Evolutionary conservation across 2,113 vertebrate genomes (phyloP).

Genomic region (Suricata suricatta): DNA sequence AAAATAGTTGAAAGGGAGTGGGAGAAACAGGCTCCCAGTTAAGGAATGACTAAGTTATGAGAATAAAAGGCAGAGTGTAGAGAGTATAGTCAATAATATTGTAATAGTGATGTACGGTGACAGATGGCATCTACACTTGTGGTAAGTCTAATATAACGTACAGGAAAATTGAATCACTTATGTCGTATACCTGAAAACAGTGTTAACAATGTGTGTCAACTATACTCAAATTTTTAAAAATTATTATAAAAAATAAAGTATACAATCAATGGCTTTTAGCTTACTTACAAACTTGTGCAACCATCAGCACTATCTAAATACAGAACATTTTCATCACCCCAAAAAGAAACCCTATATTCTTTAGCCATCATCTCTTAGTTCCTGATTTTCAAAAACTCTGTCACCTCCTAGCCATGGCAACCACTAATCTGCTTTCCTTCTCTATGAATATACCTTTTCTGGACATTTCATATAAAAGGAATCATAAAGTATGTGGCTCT

Average conservation of each 20-base stretch:
- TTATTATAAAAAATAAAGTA: not conserved
- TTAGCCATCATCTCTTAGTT: not conserved
- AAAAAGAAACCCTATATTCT: not conserved
- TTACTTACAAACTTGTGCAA: not conserved
- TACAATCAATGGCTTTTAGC: not conserved
- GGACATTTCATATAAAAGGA: slow-evolving; percentile 19
- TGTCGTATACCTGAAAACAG: not conserved
- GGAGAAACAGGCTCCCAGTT: not conserved
- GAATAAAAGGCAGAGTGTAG: not conserved
- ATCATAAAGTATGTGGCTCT: not conserved
- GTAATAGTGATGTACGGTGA: not conserved
- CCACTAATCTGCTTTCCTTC: not conserved
- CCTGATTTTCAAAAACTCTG: not conserved
- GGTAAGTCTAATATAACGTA: not conserved
- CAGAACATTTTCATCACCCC: not conserved
- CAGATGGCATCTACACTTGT: not conserved
- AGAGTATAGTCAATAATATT: not conserved
- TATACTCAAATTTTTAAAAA: not conserved
- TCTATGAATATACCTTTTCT: slow-evolving; percentile 10
- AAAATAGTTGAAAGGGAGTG: not conserved
- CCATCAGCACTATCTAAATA: not conserved
- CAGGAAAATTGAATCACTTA: not conserved
- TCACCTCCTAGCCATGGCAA: not conserved
- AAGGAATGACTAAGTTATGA: not conserved
- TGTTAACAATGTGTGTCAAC: not conserved